Evolutionary conservation across 2,113 vertebrate species (phyloP).

Genomic region (Ptyas mucosa): DNA sequence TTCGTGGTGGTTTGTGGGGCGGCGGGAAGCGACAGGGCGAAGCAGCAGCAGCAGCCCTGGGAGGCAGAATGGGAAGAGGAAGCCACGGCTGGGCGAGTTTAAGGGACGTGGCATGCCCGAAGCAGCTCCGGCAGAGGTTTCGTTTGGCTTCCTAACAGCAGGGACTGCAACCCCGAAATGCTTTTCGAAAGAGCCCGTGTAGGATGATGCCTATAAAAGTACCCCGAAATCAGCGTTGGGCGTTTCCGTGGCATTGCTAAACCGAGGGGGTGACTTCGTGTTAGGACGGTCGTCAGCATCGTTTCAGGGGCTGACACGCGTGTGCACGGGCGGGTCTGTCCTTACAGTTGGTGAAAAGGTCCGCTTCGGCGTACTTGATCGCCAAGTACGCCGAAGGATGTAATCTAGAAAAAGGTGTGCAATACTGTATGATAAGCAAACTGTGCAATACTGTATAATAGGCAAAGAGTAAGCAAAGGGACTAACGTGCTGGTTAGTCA

Average conservation of each 20-base stretch:
- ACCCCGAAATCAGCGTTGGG: background rate
- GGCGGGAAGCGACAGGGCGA: background rate
- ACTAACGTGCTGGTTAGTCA: background rate
- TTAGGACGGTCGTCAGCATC: background rate
- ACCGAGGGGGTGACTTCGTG: background rate
- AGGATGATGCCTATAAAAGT: background rate
- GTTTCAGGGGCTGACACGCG: background rate
- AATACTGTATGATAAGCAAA: background rate
- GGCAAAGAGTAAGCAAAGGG: background rate
- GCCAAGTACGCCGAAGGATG: background rate
- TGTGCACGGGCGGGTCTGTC: too few relatives aligned
- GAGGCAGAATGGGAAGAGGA: background rate
- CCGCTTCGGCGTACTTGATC: background rate
- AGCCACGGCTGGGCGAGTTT: background rate
- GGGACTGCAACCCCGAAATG: background rate
- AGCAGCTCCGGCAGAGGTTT: too few relatives aligned
- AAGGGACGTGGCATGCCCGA: background rate
- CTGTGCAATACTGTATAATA: background rate
- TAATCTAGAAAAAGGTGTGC: background rate
- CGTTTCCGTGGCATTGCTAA: background rate
- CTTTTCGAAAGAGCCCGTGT: background rate
- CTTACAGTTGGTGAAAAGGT: background rate
- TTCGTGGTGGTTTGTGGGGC: background rate
- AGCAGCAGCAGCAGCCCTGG: background rate
- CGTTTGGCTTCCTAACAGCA: background rate